A percentile compares a stretch with the other conserved stretches of the same genome.
Evolutionary conservation across 2,797 vertebrate genomes (phyloP).

Genomic region (Fratercula arctica): DNA sequence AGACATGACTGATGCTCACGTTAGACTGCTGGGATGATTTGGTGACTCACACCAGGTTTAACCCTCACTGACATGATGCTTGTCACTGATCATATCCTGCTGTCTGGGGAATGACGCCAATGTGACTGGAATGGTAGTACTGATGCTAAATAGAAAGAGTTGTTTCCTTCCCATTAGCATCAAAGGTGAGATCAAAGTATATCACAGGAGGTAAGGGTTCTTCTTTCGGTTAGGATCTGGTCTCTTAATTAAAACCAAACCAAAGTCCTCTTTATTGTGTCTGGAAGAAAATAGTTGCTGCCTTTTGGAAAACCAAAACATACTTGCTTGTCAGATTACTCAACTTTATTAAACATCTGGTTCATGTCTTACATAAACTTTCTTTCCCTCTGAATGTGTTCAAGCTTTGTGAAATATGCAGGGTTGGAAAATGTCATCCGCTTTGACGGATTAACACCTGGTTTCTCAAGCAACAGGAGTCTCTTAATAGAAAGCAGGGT

Average conservation of each 20-base stretch:
- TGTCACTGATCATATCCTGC: neutral
- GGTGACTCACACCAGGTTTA: neutral
- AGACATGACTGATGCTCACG: neutral
- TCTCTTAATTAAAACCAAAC: constrained; percentile 52
- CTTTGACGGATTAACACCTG: constrained; percentile 27
- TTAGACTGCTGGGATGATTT: neutral
- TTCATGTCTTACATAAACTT: constrained; percentile 46
- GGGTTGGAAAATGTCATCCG: constrained; percentile 15
- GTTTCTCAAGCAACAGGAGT: constrained; percentile 26
- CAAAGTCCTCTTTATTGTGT: constrained; percentile 22
- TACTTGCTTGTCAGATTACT: constrained; percentile 17
- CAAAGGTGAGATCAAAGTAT: constrained; percentile 32
- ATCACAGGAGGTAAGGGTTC: neutral
- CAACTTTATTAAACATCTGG: constrained; percentile 57
- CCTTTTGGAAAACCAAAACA: neutral
- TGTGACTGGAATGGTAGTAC: neutral
- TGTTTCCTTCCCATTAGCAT: neutral
- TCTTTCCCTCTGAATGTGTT: neutral
- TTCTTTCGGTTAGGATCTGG: neutral
- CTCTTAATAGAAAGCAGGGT: constrained; percentile 26
- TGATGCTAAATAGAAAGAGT: neutral
- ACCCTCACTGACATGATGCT: neutral
- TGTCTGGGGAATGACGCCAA: neutral
- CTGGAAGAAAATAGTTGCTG: constrained; percentile 38
- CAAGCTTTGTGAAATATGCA: constrained; percentile 34